Evolutionary conservation across 1,140 invertebrate species (phyloP).

Genomic region (Planococcus citri): DNA sequence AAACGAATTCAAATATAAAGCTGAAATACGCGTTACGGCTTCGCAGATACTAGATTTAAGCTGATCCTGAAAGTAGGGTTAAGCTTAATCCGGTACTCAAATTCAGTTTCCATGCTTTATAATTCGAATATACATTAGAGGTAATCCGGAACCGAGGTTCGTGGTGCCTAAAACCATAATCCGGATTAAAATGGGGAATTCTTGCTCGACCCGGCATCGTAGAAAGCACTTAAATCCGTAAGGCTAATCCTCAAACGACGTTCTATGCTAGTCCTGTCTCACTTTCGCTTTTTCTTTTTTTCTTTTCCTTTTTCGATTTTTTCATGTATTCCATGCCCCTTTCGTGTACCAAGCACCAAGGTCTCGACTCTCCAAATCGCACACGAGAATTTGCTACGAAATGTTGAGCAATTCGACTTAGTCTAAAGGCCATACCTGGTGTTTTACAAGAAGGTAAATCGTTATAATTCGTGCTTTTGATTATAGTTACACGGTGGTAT

Average conservation of each 20-base stretch:
- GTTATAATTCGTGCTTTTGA: too few relatives aligned
- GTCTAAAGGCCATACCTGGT: too few relatives aligned
- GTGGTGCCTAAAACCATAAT: constrained; percentile 11
- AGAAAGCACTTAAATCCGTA: constrained; percentile 3
- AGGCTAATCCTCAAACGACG: background rate
- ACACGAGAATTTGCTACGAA: too few relatives aligned
- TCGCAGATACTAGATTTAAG: constrained; percentile 19
- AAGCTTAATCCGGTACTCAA: constrained; percentile 12
- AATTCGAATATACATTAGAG: constrained; percentile 20
- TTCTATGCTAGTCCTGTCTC: background rate
- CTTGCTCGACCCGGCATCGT: background rate
- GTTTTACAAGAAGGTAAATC: too few relatives aligned
- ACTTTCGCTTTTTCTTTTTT: background rate
- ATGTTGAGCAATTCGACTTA: too few relatives aligned
- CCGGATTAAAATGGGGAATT: constrained; percentile 15
- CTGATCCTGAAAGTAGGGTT: constrained; percentile 18
- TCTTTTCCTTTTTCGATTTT: background rate
- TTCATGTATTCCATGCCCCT: too few relatives aligned
- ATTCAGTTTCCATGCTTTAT: constrained; percentile 19
- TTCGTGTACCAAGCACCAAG: too few relatives aligned
- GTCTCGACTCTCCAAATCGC: too few relatives aligned
- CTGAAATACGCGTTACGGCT: constrained; percentile 16
- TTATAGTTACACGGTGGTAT: too few relatives aligned
- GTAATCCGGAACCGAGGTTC: constrained; percentile 13
- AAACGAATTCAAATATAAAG: constrained; percentile 13